Percentiles rank a stretch among this genome's conserved stretches.
Evolutionary conservation across 2,888 invertebrate species (phyloP).

Genomic region (Nycteola revayana): DNA sequence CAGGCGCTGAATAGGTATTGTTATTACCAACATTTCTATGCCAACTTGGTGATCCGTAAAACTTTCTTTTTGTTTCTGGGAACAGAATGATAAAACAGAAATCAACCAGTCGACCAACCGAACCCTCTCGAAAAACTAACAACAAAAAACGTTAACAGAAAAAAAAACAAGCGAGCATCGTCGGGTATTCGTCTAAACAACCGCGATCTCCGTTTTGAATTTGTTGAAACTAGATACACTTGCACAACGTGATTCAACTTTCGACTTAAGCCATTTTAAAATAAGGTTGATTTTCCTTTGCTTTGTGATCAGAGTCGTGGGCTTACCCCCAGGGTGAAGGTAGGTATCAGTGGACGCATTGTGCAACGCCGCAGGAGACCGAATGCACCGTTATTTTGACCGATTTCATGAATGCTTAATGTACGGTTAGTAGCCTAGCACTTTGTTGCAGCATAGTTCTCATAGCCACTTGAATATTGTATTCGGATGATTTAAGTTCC

Average conservation of each 20-base stretch:
- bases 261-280: conserved; percentile 9
- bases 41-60: too few species aligned
- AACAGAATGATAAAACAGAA: too few species aligned
- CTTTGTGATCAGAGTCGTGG: conserved; percentile 39
- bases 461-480: too few species aligned
- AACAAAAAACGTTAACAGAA: background rate
- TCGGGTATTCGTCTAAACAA: conserved; percentile 17
- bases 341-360: conserved; percentile 35
- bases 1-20: too few species aligned
- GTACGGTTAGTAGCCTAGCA: too few species aligned
- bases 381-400: conserved; percentile 32
- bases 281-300: conserved; percentile 27
- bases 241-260: conserved; percentile 20
- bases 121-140: too few species aligned
- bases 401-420: conserved; percentile 18
- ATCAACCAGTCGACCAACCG: too few species aligned
- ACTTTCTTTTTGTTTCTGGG: too few species aligned
- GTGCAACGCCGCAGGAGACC: conserved; percentile 37
- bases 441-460: too few species aligned
- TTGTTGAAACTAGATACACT: conserved; percentile 64
- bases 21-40: too few species aligned
- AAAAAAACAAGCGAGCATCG: conserved; percentile 16
- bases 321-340: conserved; percentile 41
- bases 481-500: too few species aligned
- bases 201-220: conserved; percentile 35